A percentile compares a stretch with the other conserved stretches of the same genome.
These are phyloP conservation scores for Elanus axillaris DNA, from an alignment of 2,113 vertebrate genomes.

Conservation along the genomic window DNA sequence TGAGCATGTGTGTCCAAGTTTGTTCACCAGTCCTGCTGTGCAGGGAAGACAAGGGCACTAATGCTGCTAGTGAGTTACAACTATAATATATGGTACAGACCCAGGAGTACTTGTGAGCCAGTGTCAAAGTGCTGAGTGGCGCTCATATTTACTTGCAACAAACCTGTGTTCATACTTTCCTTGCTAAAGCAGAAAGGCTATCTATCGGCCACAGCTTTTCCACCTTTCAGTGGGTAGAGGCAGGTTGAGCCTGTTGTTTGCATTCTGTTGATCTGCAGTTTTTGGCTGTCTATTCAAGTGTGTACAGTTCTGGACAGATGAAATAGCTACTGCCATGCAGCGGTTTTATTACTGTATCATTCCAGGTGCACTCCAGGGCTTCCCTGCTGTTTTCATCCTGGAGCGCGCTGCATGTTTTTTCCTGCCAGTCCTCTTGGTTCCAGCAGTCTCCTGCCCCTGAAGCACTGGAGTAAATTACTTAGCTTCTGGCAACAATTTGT, in stretches of 20 bases:
- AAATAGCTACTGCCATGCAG: neutral
- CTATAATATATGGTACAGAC: fast-evolving
- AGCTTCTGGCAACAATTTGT: neutral
- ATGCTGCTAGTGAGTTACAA: neutral
- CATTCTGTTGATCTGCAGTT: neutral
- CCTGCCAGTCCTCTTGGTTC: neutral
- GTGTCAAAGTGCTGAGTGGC: neutral
- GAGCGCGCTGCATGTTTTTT: neutral
- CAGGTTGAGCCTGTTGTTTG: neutral
- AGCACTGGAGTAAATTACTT: neutral
- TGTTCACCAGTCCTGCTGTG: neutral
- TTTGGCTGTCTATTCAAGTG: neutral
- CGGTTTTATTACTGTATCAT: neutral
- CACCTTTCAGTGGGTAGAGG: neutral
- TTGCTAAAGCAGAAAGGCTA: neutral
- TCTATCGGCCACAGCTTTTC: neutral
- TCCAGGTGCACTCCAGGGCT: neutral
- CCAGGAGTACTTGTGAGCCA: neutral
- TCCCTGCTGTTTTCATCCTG: neutral
- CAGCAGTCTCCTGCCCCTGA: neutral
- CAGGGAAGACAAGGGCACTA: neutral
- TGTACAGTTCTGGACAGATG: neutral
- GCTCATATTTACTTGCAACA: neutral
- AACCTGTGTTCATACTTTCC: neutral
- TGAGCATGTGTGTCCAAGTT: fast-evolving